Conservation (phyloP, 2,888 invertebrate genomes). For the Metallyticus violacea region DNA sequence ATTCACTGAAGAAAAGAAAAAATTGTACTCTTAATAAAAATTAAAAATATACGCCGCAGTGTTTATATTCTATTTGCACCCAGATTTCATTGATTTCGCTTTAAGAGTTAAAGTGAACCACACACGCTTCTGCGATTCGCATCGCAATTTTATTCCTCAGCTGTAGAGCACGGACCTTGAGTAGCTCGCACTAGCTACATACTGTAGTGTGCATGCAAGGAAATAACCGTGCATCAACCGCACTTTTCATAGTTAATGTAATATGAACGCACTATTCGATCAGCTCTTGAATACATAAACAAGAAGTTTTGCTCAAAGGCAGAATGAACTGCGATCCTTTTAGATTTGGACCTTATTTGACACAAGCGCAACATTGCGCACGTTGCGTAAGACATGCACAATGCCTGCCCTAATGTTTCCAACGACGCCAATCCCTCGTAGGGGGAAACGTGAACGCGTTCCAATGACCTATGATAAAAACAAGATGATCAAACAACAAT, state of each 20-base stretch:
- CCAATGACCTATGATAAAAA: conserved; percentile 9
- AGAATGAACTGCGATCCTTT: background rate
- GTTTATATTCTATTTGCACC: too few relatives aligned
- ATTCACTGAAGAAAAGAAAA: too few relatives aligned
- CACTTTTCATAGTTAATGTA: too few relatives aligned
- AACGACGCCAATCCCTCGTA: background rate
- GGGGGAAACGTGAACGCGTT: background rate
- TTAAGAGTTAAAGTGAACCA: background rate
- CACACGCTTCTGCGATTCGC: too few relatives aligned
- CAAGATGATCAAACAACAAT: background rate
- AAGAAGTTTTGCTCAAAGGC: background rate
- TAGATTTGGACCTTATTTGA: background rate
- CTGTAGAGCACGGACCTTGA: background rate
- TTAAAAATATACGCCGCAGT: too few relatives aligned
- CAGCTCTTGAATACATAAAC: too few relatives aligned
- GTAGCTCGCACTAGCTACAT: background rate
- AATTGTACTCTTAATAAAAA: too few relatives aligned
- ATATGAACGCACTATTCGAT: too few relatives aligned
- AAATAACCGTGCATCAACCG: too few relatives aligned
- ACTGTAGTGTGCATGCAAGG: too few relatives aligned
- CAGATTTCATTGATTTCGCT: too few relatives aligned
- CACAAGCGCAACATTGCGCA: background rate
- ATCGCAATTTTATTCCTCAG: background rate
- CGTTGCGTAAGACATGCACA: background rate
- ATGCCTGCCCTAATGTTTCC: background rate